These are phyloP conservation scores for Pogoniulus pusillus DNA, from an alignment of 2,797 vertebrate genomes.

Conservation along the genomic window DNA sequence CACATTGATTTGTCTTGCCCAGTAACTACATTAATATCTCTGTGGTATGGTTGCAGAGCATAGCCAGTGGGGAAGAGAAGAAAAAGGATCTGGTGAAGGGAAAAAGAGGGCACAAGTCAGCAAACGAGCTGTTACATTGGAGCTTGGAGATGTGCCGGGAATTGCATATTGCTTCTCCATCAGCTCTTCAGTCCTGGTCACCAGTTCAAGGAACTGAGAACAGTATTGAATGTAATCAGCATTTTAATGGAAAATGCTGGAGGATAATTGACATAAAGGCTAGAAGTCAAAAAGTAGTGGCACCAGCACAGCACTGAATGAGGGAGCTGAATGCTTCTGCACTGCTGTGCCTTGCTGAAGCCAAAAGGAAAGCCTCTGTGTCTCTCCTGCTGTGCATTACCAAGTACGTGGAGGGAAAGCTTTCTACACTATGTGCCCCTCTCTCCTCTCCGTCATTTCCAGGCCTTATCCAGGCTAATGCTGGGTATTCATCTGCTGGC, in stretches of 20 bases:
- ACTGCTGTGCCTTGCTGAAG: background rate
- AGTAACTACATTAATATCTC: slow-evolving; percentile 7
- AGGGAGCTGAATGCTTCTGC: background rate
- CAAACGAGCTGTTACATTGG: background rate
- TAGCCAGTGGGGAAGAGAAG: background rate
- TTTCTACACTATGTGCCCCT: background rate
- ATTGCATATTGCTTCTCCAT: background rate
- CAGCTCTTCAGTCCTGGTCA: background rate
- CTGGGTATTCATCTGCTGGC: background rate
- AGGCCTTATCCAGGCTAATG: background rate
- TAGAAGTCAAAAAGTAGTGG: background rate
- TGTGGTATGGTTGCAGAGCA: background rate
- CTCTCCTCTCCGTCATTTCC: background rate
- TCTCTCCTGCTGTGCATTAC: accelerated
- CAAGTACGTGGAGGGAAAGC: background rate
- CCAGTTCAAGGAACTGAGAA: background rate
- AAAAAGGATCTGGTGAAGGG: background rate
- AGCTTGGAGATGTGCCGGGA: background rate
- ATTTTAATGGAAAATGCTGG: background rate
- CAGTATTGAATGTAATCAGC: background rate
- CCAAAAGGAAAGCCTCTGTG: background rate
- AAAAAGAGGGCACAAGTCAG: background rate
- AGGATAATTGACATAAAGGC: background rate
- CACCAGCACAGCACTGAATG: background rate
- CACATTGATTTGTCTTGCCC: slow-evolving; percentile 32